Percentiles rank a stretch among this genome's conserved stretches.
Conservation (phyloP, 2,113 vertebrate species). For the Hippocampus mohnikei region DNA sequence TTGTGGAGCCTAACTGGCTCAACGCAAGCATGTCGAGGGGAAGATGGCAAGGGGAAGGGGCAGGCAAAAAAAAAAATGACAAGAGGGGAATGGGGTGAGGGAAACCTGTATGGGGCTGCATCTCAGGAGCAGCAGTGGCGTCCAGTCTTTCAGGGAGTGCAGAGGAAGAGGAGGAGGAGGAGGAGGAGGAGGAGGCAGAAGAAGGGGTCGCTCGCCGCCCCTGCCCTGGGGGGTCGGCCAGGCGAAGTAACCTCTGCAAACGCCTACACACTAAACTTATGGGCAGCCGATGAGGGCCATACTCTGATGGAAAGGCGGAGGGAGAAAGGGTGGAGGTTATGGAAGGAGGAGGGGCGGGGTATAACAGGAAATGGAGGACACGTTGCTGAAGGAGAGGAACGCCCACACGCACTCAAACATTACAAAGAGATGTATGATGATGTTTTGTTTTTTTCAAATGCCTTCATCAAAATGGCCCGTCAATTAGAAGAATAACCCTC, state of each 20-base stretch:
- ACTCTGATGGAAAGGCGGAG: constrained; percentile 78
- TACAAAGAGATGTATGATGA: background rate
- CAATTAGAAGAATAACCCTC: too few species aligned
- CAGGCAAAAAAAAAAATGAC: constrained; percentile 12
- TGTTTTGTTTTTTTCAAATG: too few species aligned
- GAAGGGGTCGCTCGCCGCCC: constrained; percentile 73
- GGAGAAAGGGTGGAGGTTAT: constrained; percentile 46
- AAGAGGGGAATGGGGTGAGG: constrained; percentile 17
- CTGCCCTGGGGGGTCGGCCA: constrained; percentile 89
- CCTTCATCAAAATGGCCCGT: too few species aligned
- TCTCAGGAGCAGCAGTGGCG: constrained; percentile 65
- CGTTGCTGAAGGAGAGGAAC: constrained; percentile 42
- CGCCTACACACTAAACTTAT: constrained; percentile 98
- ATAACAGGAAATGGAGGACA: constrained; percentile 27
- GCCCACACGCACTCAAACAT: constrained; percentile 1
- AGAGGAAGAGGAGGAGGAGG: constrained; percentile 41
- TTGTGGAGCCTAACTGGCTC: background rate
- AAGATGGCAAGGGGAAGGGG: background rate
- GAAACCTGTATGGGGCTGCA: constrained; percentile 81
- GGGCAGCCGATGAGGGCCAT: constrained; percentile 83
- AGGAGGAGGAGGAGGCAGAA: constrained; percentile 50
- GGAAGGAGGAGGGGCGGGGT: constrained; percentile 16
- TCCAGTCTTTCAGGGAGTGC: constrained; percentile 61
- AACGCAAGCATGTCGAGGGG: background rate
- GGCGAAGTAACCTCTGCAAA: constrained; percentile 90